Evolutionary conservation across 2,113 vertebrate genomes (phyloP).

Genomic region (Ancistrus triradiatus): DNA sequence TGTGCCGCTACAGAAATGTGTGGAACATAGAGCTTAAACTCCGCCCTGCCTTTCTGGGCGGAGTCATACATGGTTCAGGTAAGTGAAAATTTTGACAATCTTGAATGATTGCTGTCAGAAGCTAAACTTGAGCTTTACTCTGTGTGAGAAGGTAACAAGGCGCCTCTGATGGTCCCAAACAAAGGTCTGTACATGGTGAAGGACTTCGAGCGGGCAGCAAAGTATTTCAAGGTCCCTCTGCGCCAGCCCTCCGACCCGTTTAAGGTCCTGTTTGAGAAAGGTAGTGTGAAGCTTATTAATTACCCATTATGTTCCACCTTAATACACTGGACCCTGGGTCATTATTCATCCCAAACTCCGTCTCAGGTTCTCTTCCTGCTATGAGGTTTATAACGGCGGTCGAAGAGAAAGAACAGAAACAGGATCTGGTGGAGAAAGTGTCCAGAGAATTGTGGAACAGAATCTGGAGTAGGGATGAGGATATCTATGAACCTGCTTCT

Average conservation of each 20-base stretch:
- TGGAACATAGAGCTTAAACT: too few relatives aligned
- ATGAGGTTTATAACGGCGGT: conserved; percentile 80
- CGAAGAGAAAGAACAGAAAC: conserved; percentile 54
- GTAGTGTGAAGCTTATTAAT: conserved; percentile 52
- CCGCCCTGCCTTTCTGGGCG: too few relatives aligned
- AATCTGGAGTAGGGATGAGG: conserved; percentile 79
- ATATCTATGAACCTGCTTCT: conserved; percentile 68
- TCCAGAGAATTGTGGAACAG: conserved; percentile 82
- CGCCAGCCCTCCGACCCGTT: conserved; percentile 46
- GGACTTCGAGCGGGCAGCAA: conserved; percentile 65
- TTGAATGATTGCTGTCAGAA: too few relatives aligned
- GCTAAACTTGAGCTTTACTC: too few relatives aligned
- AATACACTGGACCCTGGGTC: too few relatives aligned
- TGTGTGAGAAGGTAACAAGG: too few relatives aligned
- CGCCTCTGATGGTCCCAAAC: conserved; percentile 1
- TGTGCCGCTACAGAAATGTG: too few relatives aligned
- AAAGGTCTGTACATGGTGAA: conserved; percentile 70
- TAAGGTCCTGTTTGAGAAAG: conserved; percentile 68
- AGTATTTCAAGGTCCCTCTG: conserved; percentile 73
- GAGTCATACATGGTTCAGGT: too few relatives aligned
- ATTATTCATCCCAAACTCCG: too few relatives aligned
- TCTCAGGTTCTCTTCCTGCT: conserved; percentile 71
- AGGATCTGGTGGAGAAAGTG: conserved; percentile 64
- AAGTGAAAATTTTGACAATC: too few relatives aligned
- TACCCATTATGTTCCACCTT: too few relatives aligned